Percentiles rank a stretch among this genome's conserved stretches.
Evolutionary conservation across 1,140 invertebrate species (phyloP).

Genomic region (Drosophila orena): DNA sequence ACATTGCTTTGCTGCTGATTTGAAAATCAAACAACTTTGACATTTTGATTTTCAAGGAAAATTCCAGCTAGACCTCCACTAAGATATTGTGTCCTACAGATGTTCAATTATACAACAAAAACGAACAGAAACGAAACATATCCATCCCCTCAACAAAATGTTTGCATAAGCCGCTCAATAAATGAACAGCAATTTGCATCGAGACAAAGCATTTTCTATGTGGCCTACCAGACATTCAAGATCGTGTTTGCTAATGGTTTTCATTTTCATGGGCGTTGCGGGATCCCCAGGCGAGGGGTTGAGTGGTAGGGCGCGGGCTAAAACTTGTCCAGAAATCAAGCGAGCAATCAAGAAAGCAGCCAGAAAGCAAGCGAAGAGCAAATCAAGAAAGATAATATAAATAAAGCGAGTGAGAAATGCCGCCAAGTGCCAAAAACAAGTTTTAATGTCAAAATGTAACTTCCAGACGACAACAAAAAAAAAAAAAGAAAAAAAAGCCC

Average conservation of each 20-base stretch:
- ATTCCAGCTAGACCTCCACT: conserved; percentile 4
- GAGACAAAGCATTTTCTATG: conserved; percentile 43
- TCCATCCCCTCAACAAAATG: neutral
- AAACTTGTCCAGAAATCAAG: conserved; percentile 41
- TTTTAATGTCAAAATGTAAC: conserved; percentile 82
- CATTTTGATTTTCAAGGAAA: conserved; percentile 62
- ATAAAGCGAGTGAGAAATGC: conserved; percentile 61
- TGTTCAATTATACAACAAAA: neutral
- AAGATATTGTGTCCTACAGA: conserved; percentile 9
- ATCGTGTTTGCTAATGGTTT: conserved; percentile 41
- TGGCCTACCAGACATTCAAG: conserved; percentile 53
- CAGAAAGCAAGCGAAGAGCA: conserved; percentile 62
- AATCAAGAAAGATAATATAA: conserved; percentile 77
- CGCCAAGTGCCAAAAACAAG: conserved; percentile 78
- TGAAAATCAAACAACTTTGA: conserved; percentile 74
- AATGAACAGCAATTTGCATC: conserved; percentile 56
- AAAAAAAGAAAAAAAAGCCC: conserved; percentile 7
- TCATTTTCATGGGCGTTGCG: neutral
- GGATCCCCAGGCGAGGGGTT: neutral
- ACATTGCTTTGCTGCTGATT: conserved; percentile 58
- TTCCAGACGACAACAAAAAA: conserved; percentile 30
- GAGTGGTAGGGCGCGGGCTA: conserved; percentile 37
- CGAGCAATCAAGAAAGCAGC: conserved; percentile 62
- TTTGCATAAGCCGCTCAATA: conserved; percentile 13
- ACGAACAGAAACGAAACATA: neutral